These are phyloP conservation scores for Tiliacea aurago DNA, from an alignment of 2,888 invertebrate genomes.

Conservation along the genomic window DNA sequence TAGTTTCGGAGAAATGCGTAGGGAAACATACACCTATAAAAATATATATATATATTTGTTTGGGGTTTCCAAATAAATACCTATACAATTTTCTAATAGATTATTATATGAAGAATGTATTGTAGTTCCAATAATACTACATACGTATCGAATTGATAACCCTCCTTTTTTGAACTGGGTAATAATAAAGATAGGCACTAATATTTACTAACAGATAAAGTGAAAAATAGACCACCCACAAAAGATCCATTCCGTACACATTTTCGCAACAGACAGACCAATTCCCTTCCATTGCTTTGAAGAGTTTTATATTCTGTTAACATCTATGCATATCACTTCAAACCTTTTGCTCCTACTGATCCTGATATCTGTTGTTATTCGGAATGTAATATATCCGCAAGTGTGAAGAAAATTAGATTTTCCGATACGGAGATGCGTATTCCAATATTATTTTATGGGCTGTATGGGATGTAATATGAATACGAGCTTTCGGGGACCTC, in stretches of 20 bases:
- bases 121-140: no score
- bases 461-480: constrained; percentile 24
- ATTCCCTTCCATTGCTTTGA: constrained; percentile 13
- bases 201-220: background rate
- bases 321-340: background rate
- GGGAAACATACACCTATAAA: no score
- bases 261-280: background rate
- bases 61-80: no score
- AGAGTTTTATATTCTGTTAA: background rate
- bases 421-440: constrained; percentile 29
- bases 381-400: constrained; percentile 21
- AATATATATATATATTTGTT: no score
- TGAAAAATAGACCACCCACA: background rate
- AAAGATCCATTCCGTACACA: background rate
- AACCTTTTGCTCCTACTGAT: constrained; percentile 11
- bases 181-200: background rate
- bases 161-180: no score
- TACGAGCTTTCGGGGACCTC: constrained; percentile 12
- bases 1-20: no score
- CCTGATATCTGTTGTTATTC: constrained; percentile 1
- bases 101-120: no score
- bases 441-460: constrained; percentile 41
- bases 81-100: no score
- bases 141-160: no score
- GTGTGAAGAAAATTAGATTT: constrained; percentile 44